A percentile compares a stretch with the other conserved stretches of the same genome.
Conservation (phyloP, 2,113 vertebrate species). For the Oriolus oriolus region DNA sequence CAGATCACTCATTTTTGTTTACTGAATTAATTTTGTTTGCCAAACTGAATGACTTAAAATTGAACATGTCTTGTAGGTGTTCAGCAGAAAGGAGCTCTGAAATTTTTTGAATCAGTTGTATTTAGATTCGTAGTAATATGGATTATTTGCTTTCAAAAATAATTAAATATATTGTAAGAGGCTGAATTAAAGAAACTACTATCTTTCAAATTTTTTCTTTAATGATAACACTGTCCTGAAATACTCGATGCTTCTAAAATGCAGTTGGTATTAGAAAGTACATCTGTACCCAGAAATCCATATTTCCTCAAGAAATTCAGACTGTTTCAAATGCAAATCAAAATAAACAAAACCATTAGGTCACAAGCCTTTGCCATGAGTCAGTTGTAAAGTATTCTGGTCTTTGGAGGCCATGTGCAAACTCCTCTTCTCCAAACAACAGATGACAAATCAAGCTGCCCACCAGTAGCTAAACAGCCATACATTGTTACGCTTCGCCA, state of each 20-base stretch:
- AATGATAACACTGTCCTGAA: neutral
- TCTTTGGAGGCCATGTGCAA: neutral
- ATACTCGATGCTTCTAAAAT: neutral
- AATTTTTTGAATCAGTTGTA: neutral
- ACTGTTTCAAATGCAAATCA: neutral
- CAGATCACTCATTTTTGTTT: neutral
- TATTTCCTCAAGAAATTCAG: neutral
- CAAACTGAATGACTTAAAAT: neutral
- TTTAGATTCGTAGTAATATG: neutral
- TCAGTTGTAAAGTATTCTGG: neutral
- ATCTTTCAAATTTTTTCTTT: neutral
- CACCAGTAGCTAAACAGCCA: neutral
- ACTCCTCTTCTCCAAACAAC: neutral
- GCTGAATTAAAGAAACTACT: neutral
- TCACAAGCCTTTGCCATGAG: neutral
- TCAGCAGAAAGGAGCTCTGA: neutral
- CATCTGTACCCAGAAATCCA: neutral
- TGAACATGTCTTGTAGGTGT: neutral
- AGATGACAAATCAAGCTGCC: neutral
- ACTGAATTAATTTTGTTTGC: neutral
- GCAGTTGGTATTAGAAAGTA: neutral
- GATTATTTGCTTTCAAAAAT: neutral
- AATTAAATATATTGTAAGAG: neutral
- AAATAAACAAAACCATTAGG: neutral
- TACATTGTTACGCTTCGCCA: neutral